Conservation (phyloP, 2,797 vertebrate genomes). For the Tangara arthus region DNA sequence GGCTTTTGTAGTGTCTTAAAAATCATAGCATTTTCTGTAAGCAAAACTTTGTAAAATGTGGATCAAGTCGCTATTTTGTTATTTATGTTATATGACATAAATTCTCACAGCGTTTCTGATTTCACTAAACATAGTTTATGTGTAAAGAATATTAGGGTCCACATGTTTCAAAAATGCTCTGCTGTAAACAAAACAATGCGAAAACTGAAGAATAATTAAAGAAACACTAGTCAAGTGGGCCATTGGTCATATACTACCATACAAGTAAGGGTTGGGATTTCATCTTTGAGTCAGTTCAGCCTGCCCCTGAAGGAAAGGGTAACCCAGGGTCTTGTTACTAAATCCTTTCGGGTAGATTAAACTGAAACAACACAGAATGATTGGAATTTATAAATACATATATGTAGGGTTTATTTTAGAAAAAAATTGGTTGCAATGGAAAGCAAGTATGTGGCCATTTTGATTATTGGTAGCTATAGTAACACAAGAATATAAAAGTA, state of each 20-base stretch:
- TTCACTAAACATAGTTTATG: neutral
- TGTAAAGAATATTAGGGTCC: neutral
- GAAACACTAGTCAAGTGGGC: neutral
- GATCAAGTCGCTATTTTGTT: neutral
- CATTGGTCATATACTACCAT: neutral
- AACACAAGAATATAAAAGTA: neutral
- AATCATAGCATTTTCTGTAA: neutral
- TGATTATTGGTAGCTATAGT: neutral
- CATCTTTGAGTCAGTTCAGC: neutral
- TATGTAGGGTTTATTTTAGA: neutral
- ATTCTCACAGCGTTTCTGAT: neutral
- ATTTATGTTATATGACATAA: neutral
- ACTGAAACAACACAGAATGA: neutral
- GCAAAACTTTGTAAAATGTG: neutral
- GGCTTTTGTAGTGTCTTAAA: neutral
- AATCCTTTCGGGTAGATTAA: neutral
- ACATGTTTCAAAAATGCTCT: neutral
- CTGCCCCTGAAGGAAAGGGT: neutral
- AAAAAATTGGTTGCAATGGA: neutral
- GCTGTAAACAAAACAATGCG: neutral
- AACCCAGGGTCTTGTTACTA: neutral
- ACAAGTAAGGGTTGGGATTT: accelerated
- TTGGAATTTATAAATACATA: neutral
- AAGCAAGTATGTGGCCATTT: neutral
- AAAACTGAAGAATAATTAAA: neutral